Base-by-base conservation (phyloP, 1,140 invertebrate genomes). In the Brachionus plicatilis region DNA sequence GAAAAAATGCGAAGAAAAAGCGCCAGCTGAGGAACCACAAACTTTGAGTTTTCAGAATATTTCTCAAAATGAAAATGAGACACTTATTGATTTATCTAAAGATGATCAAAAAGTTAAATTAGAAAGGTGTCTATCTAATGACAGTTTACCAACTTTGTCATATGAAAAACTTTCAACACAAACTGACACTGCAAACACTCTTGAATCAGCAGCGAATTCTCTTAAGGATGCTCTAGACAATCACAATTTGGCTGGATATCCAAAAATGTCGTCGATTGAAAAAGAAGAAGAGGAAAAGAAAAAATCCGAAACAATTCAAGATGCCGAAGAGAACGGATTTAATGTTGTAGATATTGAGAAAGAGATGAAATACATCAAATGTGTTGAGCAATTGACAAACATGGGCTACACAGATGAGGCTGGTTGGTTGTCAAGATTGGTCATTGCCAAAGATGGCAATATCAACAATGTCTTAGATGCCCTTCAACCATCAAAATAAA, bases 341-440 rank as follows among this genome's bases (percentile, higher is more conserved):
- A 82, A 82, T 41, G 24, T 82, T 8, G 79, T 82, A 29, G 79
- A 82, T 65, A 43, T 82, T 68, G 79, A 82, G 43, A 60, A 60
- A 65, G 79, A 82, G 33, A 3, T 82, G 7, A 60, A 82, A 17
- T 43, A 45, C 3, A 65, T 82, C 11, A 43, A 83, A 47, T 68
- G 65, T 17, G 12, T 83, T 68, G 82, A 83, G 17, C 37, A 47
- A 17, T 53, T 83, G 45, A 70, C 66, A 53, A 14, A 43, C 20
- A 83, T 83, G 82, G 82, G 82, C 20, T 83, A 68, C 70, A 27
- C 12, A 12, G 82, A 83, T 20, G 43, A 47, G 24, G 60, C 29
- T 41, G 82, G 82, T 9, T 68, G 60, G 60, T 56, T 83, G 24
- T 27, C 45, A 9, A 68, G 60, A 83, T 53, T 83, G n/a, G 60